Base-by-base conservation (phyloP, 2,797 vertebrate species). In the Gambelia wislizenii region DNA sequence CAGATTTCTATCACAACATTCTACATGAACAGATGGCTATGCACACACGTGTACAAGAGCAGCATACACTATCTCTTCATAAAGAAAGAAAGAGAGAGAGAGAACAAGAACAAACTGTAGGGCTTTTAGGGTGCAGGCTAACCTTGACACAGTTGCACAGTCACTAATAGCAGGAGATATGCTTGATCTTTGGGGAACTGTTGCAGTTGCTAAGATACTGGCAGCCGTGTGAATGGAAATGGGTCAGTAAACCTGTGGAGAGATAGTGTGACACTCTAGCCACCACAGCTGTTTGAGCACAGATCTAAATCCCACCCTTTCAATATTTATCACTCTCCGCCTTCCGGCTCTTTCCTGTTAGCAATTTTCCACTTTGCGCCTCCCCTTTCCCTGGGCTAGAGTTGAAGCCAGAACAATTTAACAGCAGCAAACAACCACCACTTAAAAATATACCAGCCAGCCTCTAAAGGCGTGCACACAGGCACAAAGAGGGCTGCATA, bases 201-300 rank as follows among this genome's bases (percentile, higher is more conserved):
- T 98, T 98, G 98, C 98, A 98, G 99, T 99, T 99, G 99, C 98
- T 99, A 99, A 99, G 99, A 99, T 98, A 99, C 99, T 98, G 95
- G 98, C 98, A 98, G 98, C 98, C 98, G 98, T 97, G 97, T 97
- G 97, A 97, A 98, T 97, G 97, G 98, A 98, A 98, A 98, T 98
- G 98, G 98, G 98, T 99, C 98, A 99, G 97, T 97, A 97, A 97
- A 98, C 98, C 98, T 98, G 96, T 97, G 97, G 98, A 99, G 98
- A 98, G 97, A 98, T 98, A 97, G 97, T 98, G 97, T 98, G 98
- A 98, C 98, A 98, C 98, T 97, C 96, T 93, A 97, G 97, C 97
- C 98, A 96, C 97, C 95, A 97, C 98, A 98, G 98, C 98, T 98
- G 97, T 96, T 97, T 95, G 96, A 96, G 97, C 96, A 96, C 96